phyloP scores from a whole-genome alignment of 2,797 vertebrate genomes.

The Distichodus sexfasciatus region DNA sequence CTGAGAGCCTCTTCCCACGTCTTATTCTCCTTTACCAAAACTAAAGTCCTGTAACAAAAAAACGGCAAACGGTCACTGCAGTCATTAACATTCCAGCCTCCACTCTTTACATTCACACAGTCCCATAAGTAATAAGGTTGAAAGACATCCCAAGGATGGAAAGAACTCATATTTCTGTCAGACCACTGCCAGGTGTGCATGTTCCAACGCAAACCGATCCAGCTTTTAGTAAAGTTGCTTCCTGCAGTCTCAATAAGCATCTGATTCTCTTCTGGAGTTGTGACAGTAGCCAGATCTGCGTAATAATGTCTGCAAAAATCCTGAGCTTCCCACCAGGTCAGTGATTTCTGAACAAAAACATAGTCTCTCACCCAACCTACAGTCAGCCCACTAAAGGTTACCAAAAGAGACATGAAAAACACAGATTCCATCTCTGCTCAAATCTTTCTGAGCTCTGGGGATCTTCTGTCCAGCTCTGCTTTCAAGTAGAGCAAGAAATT shows the following conservation, averaged over 20 bases:
- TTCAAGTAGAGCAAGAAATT: background rate
- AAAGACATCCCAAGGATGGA: too few relatives aligned
- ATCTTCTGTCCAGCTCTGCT: background rate
- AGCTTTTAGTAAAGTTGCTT: accelerated
- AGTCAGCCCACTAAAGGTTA: background rate
- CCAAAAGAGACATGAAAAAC: background rate
- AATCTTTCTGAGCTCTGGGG: background rate
- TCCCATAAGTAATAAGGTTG: too few relatives aligned
- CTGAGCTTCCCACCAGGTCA: slow-evolving; percentile 38
- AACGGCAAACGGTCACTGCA: accelerated
- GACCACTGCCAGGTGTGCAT: slow-evolving; percentile 47
- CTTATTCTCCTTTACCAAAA: slow-evolving; percentile 49
- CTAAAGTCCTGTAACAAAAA: slow-evolving; percentile 42
- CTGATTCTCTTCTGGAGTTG: background rate
- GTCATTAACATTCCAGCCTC: background rate
- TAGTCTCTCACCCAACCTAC: slow-evolving; percentile 31
- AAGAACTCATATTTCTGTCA: slow-evolving; percentile 25
- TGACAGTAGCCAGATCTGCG: slow-evolving; percentile 55
- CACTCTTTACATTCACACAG: accelerated
- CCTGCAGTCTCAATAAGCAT: accelerated
- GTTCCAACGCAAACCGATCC: slow-evolving; percentile 47
- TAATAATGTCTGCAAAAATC: slow-evolving; percentile 2
- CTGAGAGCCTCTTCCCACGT: slow-evolving; percentile 57
- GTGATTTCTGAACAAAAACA: accelerated
- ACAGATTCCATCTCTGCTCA: background rate